Conservation (phyloP, 1,140 invertebrate genomes). For the Hycleus phaleratus region DNA sequence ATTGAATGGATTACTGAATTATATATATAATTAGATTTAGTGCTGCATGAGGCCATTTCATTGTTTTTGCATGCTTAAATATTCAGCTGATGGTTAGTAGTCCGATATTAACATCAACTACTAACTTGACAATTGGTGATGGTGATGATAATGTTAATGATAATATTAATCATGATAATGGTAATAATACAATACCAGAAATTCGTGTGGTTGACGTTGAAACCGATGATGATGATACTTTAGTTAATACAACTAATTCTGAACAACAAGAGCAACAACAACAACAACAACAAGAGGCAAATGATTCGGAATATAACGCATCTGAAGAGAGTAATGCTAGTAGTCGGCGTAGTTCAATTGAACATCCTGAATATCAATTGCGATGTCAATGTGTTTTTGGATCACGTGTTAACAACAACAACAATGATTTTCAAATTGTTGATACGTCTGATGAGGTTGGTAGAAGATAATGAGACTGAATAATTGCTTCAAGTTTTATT, state of each 20-base stretch:
- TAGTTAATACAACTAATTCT: not conserved
- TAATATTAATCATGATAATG: no score
- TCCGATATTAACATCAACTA: no score
- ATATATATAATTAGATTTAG: no score
- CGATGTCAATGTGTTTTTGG: conserved; percentile 8
- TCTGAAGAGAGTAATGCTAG: conserved; percentile 33
- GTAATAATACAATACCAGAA: no score
- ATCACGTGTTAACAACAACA: conserved; percentile 1
- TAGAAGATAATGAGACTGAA: conserved; percentile 14
- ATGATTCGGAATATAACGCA: conserved; percentile 37
- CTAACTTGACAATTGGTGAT: no score
- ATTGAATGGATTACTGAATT: no score
- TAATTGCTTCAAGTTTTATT: not conserved
- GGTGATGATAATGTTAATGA: no score
- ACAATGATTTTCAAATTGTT: conserved; percentile 10
- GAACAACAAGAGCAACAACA: conserved; percentile 11
- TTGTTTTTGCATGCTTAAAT: no score
- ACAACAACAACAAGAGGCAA: conserved; percentile 10
- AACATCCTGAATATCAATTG: conserved; percentile 23
- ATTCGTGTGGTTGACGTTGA: no score
- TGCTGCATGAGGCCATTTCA: no score
- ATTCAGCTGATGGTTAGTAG: no score
- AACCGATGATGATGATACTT: no score
- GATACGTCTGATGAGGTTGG: conserved; percentile 27
- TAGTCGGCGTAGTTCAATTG: conserved; percentile 26